These are phyloP conservation scores for Drosophila quadrilineata DNA, from an alignment of 1,140 invertebrate genomes.

Conservation along the genomic window DNA sequence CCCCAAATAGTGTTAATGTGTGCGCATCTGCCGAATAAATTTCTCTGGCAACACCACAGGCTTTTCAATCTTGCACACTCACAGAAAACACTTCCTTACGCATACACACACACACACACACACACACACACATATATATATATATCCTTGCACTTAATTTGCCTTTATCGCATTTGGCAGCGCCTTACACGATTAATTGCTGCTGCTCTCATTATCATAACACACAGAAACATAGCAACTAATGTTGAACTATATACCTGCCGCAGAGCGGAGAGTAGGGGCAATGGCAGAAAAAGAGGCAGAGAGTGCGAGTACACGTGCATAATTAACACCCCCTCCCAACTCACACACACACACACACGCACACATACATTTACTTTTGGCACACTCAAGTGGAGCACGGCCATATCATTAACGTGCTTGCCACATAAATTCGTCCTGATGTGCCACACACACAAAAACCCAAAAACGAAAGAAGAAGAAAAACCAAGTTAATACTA, in stretches of 20 bases:
- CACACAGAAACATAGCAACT: slow-evolving; percentile 44
- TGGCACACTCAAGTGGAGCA: slow-evolving; percentile 22
- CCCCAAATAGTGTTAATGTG: slow-evolving; percentile 56
- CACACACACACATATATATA: slow-evolving; percentile 29
- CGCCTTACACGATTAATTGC: slow-evolving; percentile 66
- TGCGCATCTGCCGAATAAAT: slow-evolving; percentile 53
- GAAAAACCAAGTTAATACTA: not conserved
- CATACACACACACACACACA: not conserved
- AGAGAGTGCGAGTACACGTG: slow-evolving; percentile 48
- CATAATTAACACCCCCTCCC: slow-evolving; percentile 56
- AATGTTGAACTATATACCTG: slow-evolving; percentile 32
- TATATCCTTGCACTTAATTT: too few species aligned
- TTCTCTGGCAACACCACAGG: too few species aligned
- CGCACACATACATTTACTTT: too few species aligned
- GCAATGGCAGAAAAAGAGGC: too few species aligned
- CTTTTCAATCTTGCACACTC: slow-evolving; percentile 1
- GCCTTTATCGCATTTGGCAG: slow-evolving; percentile 43
- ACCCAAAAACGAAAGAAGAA: too few species aligned
- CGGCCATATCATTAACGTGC: slow-evolving; percentile 71
- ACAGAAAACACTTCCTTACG: not conserved
- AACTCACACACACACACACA: not conserved
- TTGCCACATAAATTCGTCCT: slow-evolving; percentile 62
- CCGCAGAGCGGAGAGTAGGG: too few species aligned
- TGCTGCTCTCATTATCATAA: slow-evolving; percentile 70
- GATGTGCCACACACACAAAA: slow-evolving; percentile 35